Conservation (phyloP, 2,888 invertebrate genomes). For the Erynnis tages region DNA sequence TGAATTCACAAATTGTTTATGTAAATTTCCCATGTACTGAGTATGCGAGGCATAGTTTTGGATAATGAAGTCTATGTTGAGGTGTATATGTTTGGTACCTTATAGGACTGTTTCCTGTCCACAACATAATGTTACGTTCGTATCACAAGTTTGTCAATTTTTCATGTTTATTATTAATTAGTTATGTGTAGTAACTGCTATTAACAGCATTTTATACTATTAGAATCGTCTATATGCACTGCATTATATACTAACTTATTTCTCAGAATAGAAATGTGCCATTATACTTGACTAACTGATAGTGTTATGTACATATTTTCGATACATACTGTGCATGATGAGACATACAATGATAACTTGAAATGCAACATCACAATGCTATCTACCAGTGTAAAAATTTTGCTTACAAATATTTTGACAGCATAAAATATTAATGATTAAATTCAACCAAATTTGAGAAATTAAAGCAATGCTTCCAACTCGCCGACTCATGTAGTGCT, state of each 20-base stretch:
- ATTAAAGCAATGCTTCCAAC: no score
- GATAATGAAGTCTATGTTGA: conserved; percentile 38
- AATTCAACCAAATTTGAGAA: no score
- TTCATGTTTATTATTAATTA: conserved; percentile 50
- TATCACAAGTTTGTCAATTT: conserved; percentile 65
- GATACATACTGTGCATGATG: conserved; percentile 11
- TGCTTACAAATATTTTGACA: no score
- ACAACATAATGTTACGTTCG: conserved; percentile 53
- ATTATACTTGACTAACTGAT: conserved; percentile 46
- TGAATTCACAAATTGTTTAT: conserved; percentile 51
- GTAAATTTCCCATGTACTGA: conserved; percentile 43
- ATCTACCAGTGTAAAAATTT: conserved; percentile 6
- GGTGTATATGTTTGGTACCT: conserved; percentile 68
- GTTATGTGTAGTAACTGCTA: conserved; percentile 42
- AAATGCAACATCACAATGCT: conserved; percentile 13
- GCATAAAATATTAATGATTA: no score
- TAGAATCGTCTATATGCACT: conserved; percentile 38
- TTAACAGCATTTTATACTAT: conserved; percentile 38
- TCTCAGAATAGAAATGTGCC: conserved; percentile 68
- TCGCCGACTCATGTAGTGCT: no score
- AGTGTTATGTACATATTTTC: conserved; percentile 29
- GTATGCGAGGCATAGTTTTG: conserved; percentile 49
- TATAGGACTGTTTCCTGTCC: conserved; percentile 81
- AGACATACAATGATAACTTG: neutral
- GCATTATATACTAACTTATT: conserved; percentile 54